A percentile compares a stretch with the other conserved stretches of the same genome.
Conservation (phyloP, 2,113 vertebrate genomes). For the Galemys pyrenaicus region DNA sequence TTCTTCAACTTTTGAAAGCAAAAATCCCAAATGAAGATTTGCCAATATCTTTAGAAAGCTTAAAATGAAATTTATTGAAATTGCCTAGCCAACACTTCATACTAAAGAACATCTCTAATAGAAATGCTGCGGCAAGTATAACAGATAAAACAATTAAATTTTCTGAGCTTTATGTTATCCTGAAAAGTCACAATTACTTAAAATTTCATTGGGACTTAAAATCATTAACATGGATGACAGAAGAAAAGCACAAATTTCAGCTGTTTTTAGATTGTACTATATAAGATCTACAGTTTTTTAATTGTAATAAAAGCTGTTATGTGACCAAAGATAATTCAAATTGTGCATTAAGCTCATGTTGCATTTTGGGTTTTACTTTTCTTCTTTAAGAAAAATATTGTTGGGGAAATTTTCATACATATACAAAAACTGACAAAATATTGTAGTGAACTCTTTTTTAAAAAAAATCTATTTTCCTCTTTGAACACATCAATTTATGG, state of each 20-base stretch:
- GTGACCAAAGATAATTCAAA: constrained; percentile 6
- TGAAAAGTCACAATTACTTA: constrained; percentile 38
- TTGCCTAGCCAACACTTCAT: constrained; percentile 34
- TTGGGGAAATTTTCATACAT: not conserved
- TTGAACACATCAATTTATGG: not conserved
- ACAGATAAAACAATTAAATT: not conserved
- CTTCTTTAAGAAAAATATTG: not conserved
- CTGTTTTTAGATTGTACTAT: constrained; percentile 37
- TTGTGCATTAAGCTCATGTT: not conserved
- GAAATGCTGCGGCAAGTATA: not conserved
- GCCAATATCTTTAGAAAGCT: constrained; percentile 48
- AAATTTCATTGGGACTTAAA: constrained; percentile 29
- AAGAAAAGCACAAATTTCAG: constrained; percentile 45
- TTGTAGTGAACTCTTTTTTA: not conserved
- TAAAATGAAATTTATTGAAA: constrained; percentile 21
- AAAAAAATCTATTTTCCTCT: not conserved
- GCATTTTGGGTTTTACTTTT: constrained; percentile 24
- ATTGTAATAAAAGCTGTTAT: constrained; percentile 28
- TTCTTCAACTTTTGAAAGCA: constrained; percentile 17
- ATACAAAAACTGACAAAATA: not conserved
- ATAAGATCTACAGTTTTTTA: not conserved
- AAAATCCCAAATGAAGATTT: constrained; percentile 2
- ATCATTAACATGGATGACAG: not conserved
- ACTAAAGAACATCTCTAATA: constrained; percentile 15
- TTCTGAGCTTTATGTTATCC: not conserved